Evolutionary conservation across 2,888 invertebrate species (phyloP).

Genomic region (Sinotaia quadrata): DNA sequence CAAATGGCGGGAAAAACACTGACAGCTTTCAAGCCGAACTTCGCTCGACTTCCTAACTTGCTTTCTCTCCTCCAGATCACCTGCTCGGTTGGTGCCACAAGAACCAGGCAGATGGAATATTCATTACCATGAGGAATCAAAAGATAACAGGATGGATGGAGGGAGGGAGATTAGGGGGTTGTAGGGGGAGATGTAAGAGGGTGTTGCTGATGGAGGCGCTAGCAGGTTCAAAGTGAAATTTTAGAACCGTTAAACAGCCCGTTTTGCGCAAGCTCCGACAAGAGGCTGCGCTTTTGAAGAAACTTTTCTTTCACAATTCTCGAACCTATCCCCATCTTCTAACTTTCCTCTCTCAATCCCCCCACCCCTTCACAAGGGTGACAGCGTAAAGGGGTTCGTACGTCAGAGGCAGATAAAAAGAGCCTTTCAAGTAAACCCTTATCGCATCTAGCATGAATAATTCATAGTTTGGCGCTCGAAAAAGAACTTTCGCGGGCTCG

Average conservation of each 20-base stretch:
- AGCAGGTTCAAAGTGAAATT: neutral
- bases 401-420: constrained; percentile 8
- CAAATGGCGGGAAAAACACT: no score
- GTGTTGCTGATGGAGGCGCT: neutral
- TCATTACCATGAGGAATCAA: constrained; percentile 27
- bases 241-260: neutral
- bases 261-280: no score
- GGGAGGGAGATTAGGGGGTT: neutral
- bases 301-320: neutral
- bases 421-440: no score
- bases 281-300: neutral
- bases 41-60: neutral
- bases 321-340: neutral
- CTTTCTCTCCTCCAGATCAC: neutral
- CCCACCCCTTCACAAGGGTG: no score
- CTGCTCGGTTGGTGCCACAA: neutral
- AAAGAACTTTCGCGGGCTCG: neutral
- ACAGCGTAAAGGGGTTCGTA: no score
- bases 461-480: constrained; percentile 14
- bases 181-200: neutral
- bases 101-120: constrained; percentile 26
- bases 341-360: neutral
- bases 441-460: constrained; percentile 23
- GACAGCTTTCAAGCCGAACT: constrained; percentile 4
- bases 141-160: constrained; percentile 18